Evolutionary conservation across 2,888 invertebrate genomes (phyloP).

Genomic region (Nomada goodeniana): DNA sequence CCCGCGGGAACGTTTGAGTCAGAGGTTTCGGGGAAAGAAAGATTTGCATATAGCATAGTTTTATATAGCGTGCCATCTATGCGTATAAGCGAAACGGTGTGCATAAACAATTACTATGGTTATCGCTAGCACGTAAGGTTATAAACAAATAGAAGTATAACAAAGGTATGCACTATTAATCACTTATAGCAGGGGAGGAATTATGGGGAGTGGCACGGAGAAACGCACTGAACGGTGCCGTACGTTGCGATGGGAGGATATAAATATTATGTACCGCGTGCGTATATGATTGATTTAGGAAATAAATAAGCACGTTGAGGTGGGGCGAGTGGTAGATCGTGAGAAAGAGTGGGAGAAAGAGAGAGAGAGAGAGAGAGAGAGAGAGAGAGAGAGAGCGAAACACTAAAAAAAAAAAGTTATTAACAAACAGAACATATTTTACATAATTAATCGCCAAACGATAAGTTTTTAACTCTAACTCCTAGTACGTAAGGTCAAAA

Average conservation of each 20-base stretch:
- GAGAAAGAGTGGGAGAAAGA: constrained; percentile 52
- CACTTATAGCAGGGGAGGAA: constrained; percentile 41
- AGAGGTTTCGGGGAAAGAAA: constrained; percentile 55
- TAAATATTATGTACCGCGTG: constrained; percentile 70
- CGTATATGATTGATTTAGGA: constrained; percentile 67
- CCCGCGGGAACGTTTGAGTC: constrained; percentile 51
- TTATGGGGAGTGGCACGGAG: constrained; percentile 1
- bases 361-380: constrained; percentile 34
- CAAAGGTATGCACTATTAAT: constrained; percentile 63
- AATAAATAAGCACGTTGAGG: constrained; percentile 58
- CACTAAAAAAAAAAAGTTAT: constrained; percentile 59
- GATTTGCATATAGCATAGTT: constrained; percentile 81
- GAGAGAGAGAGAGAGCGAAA: constrained; percentile 35
- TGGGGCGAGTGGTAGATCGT: constrained; percentile 47
- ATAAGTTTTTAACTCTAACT: constrained; percentile 81
- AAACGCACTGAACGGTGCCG: constrained; percentile 26
- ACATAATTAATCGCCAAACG: constrained; percentile 84
- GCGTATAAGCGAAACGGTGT: constrained; percentile 76
- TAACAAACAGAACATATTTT: constrained; percentile 82
- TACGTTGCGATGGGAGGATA: constrained; percentile 46
- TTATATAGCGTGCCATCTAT: constrained; percentile 81
- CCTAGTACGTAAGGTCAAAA: constrained; percentile 79
- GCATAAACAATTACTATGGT: constrained; percentile 77
- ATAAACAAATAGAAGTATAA: constrained; percentile 64
- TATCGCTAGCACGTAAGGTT: constrained; percentile 71